phyloP scores from a whole-genome alignment of 2,113 vertebrate species.

The Triplophysa rosa region DNA sequence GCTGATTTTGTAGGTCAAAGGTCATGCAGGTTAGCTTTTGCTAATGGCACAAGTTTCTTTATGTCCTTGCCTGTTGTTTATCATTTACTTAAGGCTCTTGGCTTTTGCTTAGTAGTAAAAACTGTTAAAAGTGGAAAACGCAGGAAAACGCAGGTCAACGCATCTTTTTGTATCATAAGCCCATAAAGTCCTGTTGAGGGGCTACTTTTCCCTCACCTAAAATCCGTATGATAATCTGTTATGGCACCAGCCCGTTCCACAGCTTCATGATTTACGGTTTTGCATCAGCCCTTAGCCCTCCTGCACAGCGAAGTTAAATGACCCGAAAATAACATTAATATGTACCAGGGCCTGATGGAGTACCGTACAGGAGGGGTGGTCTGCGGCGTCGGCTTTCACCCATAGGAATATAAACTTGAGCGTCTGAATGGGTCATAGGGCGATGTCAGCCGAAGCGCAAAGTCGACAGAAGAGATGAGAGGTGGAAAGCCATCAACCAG shows the following conservation, averaged over 20 bases:
- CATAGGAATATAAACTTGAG: conserved; percentile 72
- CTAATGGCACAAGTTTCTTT: too few species aligned
- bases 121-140: too few species aligned
- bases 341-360: conserved; percentile 67
- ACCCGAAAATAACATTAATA: conserved; percentile 79
- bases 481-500: neutral
- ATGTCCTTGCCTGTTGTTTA: too few species aligned
- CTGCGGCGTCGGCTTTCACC: conserved; percentile 68
- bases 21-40: neutral
- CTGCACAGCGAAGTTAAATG: conserved; percentile 76
- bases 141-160: neutral
- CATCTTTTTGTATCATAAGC: conserved; percentile 42
- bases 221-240: conserved; percentile 72
- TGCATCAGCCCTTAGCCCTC: conserved; percentile 68
- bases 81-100: too few species aligned
- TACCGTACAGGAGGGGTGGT: conserved; percentile 75
- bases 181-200: conserved; percentile 2
- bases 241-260: conserved; percentile 75
- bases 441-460: conserved; percentile 36
- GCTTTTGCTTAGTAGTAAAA: too few species aligned
- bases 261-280: conserved; percentile 76
- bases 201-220: conserved; percentile 36
- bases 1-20: neutral
- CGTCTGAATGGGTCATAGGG: conserved; percentile 72
- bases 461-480: conserved; percentile 14